A percentile compares a stretch with the other conserved stretches of the same genome.
Conservation (phyloP, 1,140 invertebrate species). For the Centruroides vittatus region DNA sequence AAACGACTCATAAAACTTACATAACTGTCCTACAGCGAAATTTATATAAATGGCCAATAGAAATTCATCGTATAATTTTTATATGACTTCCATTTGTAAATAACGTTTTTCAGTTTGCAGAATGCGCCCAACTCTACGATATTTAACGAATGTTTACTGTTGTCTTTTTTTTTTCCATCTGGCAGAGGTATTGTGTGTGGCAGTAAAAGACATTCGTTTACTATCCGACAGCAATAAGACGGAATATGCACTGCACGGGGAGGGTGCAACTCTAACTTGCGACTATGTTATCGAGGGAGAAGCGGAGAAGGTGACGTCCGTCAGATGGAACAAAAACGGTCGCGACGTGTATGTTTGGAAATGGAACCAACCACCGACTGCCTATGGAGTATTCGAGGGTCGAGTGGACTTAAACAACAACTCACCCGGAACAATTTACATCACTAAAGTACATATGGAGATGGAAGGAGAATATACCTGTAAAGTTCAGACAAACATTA, state of each 20-base stretch:
- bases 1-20: too few species aligned
- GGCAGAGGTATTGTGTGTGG: background rate
- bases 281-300: conserved; percentile 4
- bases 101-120: too few species aligned
- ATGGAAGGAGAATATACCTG: conserved; percentile 20
- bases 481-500: conserved; percentile 16
- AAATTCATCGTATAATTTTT: too few species aligned
- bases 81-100: too few species aligned
- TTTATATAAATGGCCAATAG: too few species aligned
- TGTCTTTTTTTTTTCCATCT: too few species aligned
- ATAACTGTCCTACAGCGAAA: too few species aligned
- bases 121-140: too few species aligned
- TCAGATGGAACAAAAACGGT: conserved; percentile 11
- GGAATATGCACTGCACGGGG: conserved; percentile 5
- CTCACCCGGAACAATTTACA: conserved; percentile 6
- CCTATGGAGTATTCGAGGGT: conserved; percentile 9
- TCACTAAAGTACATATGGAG: conserved; percentile 9
- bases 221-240: background rate
- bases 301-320: conserved; percentile 3
- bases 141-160: too few species aligned
- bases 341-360: conserved; percentile 12
- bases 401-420: conserved; percentile 4
- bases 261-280: conserved; percentile 4
- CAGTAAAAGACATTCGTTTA: conserved; percentile 7
- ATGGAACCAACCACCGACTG: conserved; percentile 1